Evolutionary conservation across 1,140 invertebrate genomes (phyloP), one percentile per base, ranked within the genome.

Genomic region (Listronotus oregonensis): DNA sequence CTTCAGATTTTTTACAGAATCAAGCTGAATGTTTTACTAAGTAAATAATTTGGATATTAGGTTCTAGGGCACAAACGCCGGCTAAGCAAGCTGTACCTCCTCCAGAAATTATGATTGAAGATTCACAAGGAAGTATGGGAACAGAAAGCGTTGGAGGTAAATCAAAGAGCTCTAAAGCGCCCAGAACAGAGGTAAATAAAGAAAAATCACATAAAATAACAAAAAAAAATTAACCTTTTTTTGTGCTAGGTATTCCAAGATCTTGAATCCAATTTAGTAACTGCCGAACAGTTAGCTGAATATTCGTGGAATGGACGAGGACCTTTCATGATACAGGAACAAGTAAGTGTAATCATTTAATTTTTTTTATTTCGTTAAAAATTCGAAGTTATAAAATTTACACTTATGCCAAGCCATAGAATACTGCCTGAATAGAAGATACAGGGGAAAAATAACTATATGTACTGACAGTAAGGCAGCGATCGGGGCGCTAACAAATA

Each of bases 301-400:
- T 98, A 98, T 76, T 90, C 91, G 71, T 98, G 95, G 95, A 93
- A 94, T 6, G 85, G 87, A 39, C 87, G 89, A 67, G 85, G 86
- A 21, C 80, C 87, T 6, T 93, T 86, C 72, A 91, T 96, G 86
- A 85, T 96, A 46, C 94, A 96, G 75, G 94, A 96, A 80, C 93
- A 97, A 37, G 61, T 64, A 34, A 14, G 43, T 46, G 9, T 37
- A 18, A 34, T 8, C 5, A 7, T 14, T 43, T 43, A n/a, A n/a
- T n/a, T n/a, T n/a, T n/a, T 27, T 27, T 27, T 27, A 27, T 3
- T 27, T 1, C 5, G 21, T 27, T 27, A 27, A 27, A 5, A 27
- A 27, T 27, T 27, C 5, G 5, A 27, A 27, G 21, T 27, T 27
- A 27, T 27, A 27, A 5, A 3, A 27, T 27, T 27, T 27, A 27